Conservation (phyloP, 2,888 invertebrate genomes). For the Iphiclides podalirius region DNA sequence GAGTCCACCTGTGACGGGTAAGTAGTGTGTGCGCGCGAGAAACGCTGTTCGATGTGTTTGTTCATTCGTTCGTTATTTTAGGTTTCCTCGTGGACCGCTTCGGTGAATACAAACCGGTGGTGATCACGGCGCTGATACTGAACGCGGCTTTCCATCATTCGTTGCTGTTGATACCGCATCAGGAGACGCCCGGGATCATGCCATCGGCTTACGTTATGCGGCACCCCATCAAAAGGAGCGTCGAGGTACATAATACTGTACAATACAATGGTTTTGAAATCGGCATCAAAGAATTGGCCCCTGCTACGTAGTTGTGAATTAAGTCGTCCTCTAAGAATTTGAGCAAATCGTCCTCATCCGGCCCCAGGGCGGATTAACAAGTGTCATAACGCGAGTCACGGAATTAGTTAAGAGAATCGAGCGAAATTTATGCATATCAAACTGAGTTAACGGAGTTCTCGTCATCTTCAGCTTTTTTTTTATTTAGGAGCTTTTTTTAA, state of each 20-base stretch:
- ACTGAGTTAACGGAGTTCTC: not conserved
- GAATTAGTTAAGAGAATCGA: slow-evolving; percentile 71
- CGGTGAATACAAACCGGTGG: slow-evolving; percentile 91
- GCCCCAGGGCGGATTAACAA: slow-evolving; percentile 68
- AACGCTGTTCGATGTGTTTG: slow-evolving; percentile 16
- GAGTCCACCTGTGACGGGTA: slow-evolving; percentile 90
- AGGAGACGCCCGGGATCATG: slow-evolving; percentile 87
- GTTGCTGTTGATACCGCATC: slow-evolving; percentile 88
- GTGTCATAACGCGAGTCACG: slow-evolving; percentile 62
- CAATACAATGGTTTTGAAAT: slow-evolving; percentile 40
- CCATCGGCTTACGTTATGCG: slow-evolving; percentile 88
- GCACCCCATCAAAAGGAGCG: slow-evolving; percentile 84
- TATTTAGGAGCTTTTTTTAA: too few species aligned
- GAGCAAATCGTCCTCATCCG: slow-evolving; percentile 77
- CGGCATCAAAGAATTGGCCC: slow-evolving; percentile 50
- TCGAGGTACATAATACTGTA: slow-evolving; percentile 77
- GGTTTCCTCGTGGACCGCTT: slow-evolving; percentile 93
- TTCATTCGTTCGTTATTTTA: slow-evolving; percentile 50
- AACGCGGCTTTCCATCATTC: slow-evolving; percentile 90
- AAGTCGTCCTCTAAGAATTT: slow-evolving; percentile 71
- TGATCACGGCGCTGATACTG: slow-evolving; percentile 87
- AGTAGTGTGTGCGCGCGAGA: slow-evolving; percentile 38
- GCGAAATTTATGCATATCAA: slow-evolving; percentile 54
- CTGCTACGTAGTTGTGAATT: slow-evolving; percentile 49
- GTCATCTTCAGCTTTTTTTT: too few species aligned